phyloP scores from a whole-genome alignment of 2,113 vertebrate genomes.

The Agapornis roseicollis region DNA sequence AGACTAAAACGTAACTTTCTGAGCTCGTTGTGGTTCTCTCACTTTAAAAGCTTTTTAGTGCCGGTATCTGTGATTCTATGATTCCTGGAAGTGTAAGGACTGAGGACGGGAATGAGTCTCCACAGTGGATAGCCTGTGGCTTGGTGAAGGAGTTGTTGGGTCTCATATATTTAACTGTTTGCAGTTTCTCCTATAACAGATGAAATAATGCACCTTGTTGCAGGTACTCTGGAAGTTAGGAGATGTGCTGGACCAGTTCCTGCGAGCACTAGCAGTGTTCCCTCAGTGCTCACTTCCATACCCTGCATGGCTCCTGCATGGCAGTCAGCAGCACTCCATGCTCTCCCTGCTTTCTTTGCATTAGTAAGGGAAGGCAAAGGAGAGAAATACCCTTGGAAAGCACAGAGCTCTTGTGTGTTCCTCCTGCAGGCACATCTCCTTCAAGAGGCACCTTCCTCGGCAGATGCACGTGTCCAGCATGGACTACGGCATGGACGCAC shows the following conservation, averaged over 20 bases:
- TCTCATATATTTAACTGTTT: neutral
- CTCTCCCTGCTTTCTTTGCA: neutral
- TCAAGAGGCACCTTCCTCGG: constrained; percentile 91
- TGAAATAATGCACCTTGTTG: neutral
- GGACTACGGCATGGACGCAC: constrained; percentile 83
- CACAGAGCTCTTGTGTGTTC: neutral
- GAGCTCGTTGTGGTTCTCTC: rapidly evolving
- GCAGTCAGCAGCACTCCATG: neutral
- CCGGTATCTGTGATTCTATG: neutral
- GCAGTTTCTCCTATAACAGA: neutral
- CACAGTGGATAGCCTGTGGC: rapidly evolving
- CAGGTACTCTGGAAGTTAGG: neutral
- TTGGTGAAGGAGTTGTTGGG: neutral
- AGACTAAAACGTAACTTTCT: neutral
- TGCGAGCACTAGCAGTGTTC: neutral
- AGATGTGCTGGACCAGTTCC: neutral
- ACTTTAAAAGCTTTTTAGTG: neutral
- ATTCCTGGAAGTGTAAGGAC: neutral
- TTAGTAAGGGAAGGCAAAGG: neutral
- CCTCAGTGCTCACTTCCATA: neutral
- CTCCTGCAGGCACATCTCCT: constrained; percentile 87
- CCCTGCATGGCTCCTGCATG: rapidly evolving
- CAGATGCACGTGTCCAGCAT: constrained; percentile 93
- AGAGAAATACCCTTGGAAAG: neutral
- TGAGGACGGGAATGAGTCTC: neutral